phyloP scores from a whole-genome alignment of 2,888 invertebrate genomes.

The Trichogramma dendrolimi region DNA sequence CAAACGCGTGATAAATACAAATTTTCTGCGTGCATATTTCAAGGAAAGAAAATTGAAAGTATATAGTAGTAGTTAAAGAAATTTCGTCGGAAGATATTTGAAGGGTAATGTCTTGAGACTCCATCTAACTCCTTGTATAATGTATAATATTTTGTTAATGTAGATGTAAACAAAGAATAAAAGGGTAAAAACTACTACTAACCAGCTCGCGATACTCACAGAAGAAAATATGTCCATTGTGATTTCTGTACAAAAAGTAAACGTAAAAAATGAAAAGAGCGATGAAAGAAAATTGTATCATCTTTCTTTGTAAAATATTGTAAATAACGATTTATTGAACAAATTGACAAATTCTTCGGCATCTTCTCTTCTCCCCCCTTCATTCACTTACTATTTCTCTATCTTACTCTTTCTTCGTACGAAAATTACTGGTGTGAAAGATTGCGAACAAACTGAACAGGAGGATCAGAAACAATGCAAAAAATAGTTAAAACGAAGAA shows the following conservation, averaged over 20 bases:
- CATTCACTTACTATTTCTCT: slow-evolving; percentile 28
- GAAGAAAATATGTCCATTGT: slow-evolving; percentile 33
- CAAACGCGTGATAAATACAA: slow-evolving; percentile 1
- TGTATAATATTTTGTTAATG: slow-evolving; percentile 49
- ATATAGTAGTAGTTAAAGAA: slow-evolving; percentile 4
- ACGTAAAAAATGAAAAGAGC: slow-evolving; percentile 37
- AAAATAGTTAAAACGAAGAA: slow-evolving; percentile 6
- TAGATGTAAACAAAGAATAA: slow-evolving; percentile 40
- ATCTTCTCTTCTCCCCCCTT: slow-evolving; percentile 27
- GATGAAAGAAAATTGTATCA: slow-evolving; percentile 44
- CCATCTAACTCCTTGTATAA: slow-evolving; percentile 41
- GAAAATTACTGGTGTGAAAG: slow-evolving; percentile 38
- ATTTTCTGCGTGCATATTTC: slow-evolving; percentile 17
- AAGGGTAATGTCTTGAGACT: slow-evolving; percentile 38
- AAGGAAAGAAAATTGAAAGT: slow-evolving; percentile 24
- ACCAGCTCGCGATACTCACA: slow-evolving; percentile 27
- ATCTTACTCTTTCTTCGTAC: slow-evolving; percentile 40
- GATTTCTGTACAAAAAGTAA: slow-evolving; percentile 40
- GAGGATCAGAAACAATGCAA: slow-evolving; percentile 27
- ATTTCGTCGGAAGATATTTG: slow-evolving; percentile 26
- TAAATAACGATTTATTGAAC: slow-evolving; percentile 51
- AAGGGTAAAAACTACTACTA: slow-evolving; percentile 25
- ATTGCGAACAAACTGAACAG: slow-evolving; percentile 27
- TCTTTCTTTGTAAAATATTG: slow-evolving; percentile 53
- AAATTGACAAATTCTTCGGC: slow-evolving; percentile 49